These are phyloP conservation scores for Brenthis ino DNA, from an alignment of 2,888 invertebrate genomes.

Conservation along the genomic window DNA sequence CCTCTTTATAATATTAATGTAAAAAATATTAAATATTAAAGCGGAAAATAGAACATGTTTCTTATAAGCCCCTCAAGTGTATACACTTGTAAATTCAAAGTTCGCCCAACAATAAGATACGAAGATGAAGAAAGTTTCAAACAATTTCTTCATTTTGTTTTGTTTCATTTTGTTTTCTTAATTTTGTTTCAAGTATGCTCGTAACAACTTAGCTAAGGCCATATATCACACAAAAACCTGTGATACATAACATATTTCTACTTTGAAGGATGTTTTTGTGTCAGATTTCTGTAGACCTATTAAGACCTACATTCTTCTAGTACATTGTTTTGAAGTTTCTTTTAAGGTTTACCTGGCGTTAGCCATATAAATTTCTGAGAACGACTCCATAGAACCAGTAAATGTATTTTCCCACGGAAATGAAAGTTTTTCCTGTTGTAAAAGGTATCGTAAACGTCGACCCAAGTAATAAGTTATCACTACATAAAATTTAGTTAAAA, in stretches of 20 bases:
- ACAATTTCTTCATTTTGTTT: too few species aligned
- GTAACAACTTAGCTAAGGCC: not conserved
- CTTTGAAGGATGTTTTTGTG: too few species aligned
- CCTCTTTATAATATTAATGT: not conserved
- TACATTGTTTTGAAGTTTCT: not conserved
- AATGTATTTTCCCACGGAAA: too few species aligned
- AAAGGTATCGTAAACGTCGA: too few species aligned
- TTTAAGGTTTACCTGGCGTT: too few species aligned
- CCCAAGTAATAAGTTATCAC: too few species aligned
- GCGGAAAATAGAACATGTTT: not conserved
- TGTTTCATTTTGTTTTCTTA: too few species aligned
- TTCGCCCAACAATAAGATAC: constrained; percentile 9
- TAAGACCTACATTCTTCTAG: not conserved
- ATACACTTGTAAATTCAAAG: constrained; percentile 4
- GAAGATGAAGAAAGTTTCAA: constrained; percentile 3
- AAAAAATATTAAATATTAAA: constrained; percentile 1
- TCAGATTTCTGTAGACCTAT: not conserved
- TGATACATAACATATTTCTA: not conserved
- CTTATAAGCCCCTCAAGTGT: not conserved
- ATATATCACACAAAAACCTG: not conserved
- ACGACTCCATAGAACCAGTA: too few species aligned
- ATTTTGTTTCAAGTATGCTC: constrained; percentile 5
- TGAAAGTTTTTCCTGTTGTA: too few species aligned
- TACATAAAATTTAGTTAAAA: too few species aligned
- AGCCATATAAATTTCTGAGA: too few species aligned